Evolutionary conservation across 2,113 vertebrate genomes (phyloP), one percentile per base, ranked within the genome.

Genomic region (Phylloscopus whistleri): DNA sequence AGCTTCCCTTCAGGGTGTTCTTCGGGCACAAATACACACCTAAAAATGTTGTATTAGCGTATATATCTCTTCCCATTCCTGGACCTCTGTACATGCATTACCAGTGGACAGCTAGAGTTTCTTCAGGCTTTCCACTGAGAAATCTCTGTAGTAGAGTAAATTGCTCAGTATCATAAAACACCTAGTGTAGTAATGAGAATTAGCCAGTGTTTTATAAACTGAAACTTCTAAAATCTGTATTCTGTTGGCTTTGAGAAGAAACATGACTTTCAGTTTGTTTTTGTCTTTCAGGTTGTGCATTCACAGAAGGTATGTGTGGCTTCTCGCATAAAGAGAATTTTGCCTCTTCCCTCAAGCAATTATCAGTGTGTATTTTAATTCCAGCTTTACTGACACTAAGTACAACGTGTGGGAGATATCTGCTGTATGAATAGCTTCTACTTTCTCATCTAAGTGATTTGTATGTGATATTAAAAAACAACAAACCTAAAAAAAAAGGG

Each of bases 251-350:
- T 24, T 59, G 33, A 90, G 82, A 7, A 87, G 27, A 85, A 73
- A 76, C 2, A 6, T 90, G 64, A 93, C 88, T 37, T 90, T 43
- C 22, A 16, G 9, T 76, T 68, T 13, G 33, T 80, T 90, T 94
- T 89, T 96, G 68, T 92, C 80, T 96, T 97, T 77, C 93, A 97
- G 96, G 91, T 28, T 97, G 96, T 48, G 26, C 59, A 2, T 16
- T 97, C 48, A 93, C 72, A 0, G 86, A 90, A 96, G 96, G 95
- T 97, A 97, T 6, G 95, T 93, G 37, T 78, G 35, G 43, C 51
- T 86, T 74, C 59, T 67, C 79, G 22, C 28, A 1, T 11, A 35
- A 43, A 51, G 44, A 43, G 72, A 86, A 86, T 37, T 31, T 76
- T 43, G 83, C 83, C 44, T 74, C 51, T 67, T 70, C 51, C 67